Base-by-base conservation (phyloP, 2,888 invertebrate genomes). In the Meghimatium bilineatum region DNA sequence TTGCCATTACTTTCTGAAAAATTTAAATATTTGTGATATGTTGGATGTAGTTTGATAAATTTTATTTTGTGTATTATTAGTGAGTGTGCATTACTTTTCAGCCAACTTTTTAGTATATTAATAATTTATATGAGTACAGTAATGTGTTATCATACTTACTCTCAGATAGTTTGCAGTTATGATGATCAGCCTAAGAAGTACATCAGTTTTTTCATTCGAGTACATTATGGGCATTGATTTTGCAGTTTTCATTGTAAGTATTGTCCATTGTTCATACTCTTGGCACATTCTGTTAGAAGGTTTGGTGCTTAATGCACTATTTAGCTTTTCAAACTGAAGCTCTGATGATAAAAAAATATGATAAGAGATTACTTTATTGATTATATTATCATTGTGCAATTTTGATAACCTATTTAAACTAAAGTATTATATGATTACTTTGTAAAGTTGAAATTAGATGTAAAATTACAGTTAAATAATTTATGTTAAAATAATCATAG, bases 181-280 rank as follows among this genome's bases (percentile, higher is more conserved):
- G 29, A 74, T 52, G 52, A 74, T 52, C 32, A 74, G 74, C n/a
- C 74, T 74, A 52, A 74, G 2, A 52, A 0, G 20, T 72, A 1
- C 17, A 38, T 72, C 49, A 26, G 1, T 49, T 14, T 1, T 12
- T 6, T 17, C 32, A 32, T 32, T 32, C 5, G 74, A 32, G 26
- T 32, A 32, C 6, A 0, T 1, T 23, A 74, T 52, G 23, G 74
- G 74, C 32, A 74, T 32, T 32, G 74, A 17, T 74, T 34, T 32
- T 32, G 74, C 74, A 74, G 14, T 34, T 32, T 74, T 29, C 32
- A 29, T 74, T 52, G 32, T 74, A 32, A 6, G 3, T 29, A 52
- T 34, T 34, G 74, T 20, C 74, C 74, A 74, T 23, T 52, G 74
- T 32, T 74, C 74, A 52, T 74, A 74, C 32, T 74, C 52, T 34